Evolutionary conservation across 2,113 vertebrate species (phyloP).

Genomic region (Gulo gulo): DNA sequence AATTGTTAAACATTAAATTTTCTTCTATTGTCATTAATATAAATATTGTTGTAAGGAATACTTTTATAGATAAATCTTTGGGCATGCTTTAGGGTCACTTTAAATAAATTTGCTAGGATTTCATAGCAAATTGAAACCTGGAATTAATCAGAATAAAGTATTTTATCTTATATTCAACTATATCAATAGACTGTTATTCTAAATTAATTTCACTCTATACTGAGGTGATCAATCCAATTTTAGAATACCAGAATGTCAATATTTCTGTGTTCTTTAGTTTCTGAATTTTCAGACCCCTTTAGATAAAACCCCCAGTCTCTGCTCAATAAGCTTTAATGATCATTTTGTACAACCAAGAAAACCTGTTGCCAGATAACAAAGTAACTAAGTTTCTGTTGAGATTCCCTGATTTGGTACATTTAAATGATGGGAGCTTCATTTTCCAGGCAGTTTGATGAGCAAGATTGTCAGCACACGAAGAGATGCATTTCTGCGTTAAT

Average conservation of each 20-base stretch:
- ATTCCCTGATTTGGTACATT: slow-evolving; percentile 19
- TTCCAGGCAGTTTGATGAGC: slow-evolving; percentile 61
- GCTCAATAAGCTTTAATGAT: slow-evolving; percentile 55
- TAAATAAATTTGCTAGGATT: slow-evolving; percentile 1
- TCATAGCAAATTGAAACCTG: background rate
- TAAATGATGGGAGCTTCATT: slow-evolving; percentile 66
- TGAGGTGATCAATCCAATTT: slow-evolving; percentile 1
- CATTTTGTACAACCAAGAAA: slow-evolving; percentile 53
- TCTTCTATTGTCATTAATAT: slow-evolving; percentile 15
- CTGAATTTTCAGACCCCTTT: background rate
- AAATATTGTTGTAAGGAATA: background rate
- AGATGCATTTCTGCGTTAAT: background rate
- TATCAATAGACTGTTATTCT: background rate
- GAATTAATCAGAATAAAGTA: slow-evolving; percentile 21
- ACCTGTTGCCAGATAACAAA: slow-evolving; percentile 35
- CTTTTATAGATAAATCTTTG: background rate
- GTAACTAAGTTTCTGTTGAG: slow-evolving; percentile 32
- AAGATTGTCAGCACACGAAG: slow-evolving; percentile 35
- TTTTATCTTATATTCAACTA: background rate
- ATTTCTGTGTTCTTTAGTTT: slow-evolving; percentile 43
- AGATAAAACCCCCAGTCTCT: slow-evolving; percentile 20
- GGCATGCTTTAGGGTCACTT: background rate
- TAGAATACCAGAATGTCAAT: background rate
- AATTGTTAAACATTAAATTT: background rate
- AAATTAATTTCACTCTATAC: background rate